Evolutionary conservation across 2,113 vertebrate genomes (phyloP).

Genomic region (Patagioenas fasciata): DNA sequence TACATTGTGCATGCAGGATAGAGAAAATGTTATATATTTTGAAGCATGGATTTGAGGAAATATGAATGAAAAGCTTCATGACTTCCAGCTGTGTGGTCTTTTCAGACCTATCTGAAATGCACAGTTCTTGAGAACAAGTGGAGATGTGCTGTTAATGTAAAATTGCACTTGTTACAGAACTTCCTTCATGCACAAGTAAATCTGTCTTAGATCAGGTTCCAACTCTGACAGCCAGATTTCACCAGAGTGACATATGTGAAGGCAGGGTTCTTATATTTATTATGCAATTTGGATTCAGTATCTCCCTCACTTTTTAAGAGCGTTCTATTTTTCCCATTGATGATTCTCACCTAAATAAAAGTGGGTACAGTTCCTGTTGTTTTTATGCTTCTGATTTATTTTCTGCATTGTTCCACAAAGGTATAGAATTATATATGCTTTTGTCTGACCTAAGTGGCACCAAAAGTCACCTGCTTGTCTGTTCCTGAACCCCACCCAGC

Average conservation of each 20-base stretch:
- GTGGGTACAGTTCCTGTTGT: background rate
- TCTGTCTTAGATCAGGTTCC: background rate
- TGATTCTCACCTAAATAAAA: conserved; percentile 32
- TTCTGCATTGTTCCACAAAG: background rate
- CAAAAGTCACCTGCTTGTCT: background rate
- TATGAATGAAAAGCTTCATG: background rate
- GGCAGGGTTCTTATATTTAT: background rate
- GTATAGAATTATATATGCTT: background rate
- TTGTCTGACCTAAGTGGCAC: background rate
- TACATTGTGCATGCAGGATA: background rate
- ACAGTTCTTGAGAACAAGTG: background rate
- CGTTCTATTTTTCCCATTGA: background rate
- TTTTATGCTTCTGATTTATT: conserved; percentile 16
- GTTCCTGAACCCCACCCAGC: background rate
- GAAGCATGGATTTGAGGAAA: background rate
- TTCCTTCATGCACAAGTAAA: background rate
- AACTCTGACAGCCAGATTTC: background rate
- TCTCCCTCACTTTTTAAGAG: background rate
- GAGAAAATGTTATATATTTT: background rate
- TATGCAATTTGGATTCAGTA: background rate
- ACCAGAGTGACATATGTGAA: background rate
- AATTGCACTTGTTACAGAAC: background rate
- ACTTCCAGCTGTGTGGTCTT: background rate
- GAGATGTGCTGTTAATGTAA: background rate
- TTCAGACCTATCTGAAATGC: background rate